Conservation (phyloP, 2,888 invertebrate genomes). For the Hyles lineata region DNA sequence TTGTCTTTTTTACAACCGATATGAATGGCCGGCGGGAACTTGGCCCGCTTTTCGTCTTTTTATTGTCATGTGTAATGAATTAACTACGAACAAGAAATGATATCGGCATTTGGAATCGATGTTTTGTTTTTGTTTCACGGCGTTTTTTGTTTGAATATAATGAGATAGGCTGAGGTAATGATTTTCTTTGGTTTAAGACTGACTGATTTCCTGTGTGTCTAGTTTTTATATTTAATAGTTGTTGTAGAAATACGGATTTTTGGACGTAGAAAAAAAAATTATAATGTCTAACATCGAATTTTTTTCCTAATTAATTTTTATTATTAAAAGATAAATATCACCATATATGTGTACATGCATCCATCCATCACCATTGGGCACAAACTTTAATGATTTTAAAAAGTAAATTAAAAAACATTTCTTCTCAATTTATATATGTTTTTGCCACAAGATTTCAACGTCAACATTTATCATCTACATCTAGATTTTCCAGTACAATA, state of each 20-base stretch:
- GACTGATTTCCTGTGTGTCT: not conserved
- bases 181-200: conserved; percentile 1
- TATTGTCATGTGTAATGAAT: conserved; percentile 71
- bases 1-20: conserved; percentile 43
- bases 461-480: not conserved
- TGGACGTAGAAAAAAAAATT: too few relatives aligned
- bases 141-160: conserved; percentile 16
- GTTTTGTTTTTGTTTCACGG: conserved; percentile 34
- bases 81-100: conserved; percentile 61
- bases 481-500: not conserved
- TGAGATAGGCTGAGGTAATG: conserved; percentile 20
- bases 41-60: conserved; percentile 61
- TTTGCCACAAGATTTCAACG: too few relatives aligned
- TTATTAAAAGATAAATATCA: too few relatives aligned
- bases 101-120: conserved; percentile 64
- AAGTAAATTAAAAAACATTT: too few relatives aligned
- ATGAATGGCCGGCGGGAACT: conserved; percentile 55
- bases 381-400: too few relatives aligned
- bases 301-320: too few relatives aligned
- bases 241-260: too few relatives aligned
- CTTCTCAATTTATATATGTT: too few relatives aligned
- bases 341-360: too few relatives aligned
- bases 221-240: not conserved
- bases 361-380: too few relatives aligned
- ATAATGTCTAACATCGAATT: too few relatives aligned